A percentile compares a stretch with the other conserved stretches of the same genome.
Conservation (phyloP, 2,113 vertebrate species). For the Carassius auratus region DNA sequence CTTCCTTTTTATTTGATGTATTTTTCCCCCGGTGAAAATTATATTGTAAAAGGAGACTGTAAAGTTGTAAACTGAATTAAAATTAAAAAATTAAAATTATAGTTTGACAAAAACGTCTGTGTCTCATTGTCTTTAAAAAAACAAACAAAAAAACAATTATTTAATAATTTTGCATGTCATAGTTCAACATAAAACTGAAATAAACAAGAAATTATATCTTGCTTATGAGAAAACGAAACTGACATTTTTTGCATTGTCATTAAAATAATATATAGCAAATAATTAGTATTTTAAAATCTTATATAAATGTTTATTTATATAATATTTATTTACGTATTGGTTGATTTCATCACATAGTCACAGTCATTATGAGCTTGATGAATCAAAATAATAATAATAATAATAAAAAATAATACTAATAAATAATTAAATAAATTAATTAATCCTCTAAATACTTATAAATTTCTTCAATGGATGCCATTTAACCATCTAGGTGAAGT, state of each 20-base stretch:
- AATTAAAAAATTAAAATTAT: slow-evolving; percentile 35
- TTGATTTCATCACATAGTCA: not conserved
- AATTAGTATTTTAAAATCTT: too few relatives aligned
- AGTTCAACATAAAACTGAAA: too few relatives aligned
- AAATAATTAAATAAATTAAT: too few relatives aligned
- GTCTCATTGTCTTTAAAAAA: not conserved
- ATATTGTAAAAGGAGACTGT: slow-evolving; percentile 26
- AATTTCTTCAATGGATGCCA: not conserved
- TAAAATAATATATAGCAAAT: too few relatives aligned
- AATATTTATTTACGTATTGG: not conserved
- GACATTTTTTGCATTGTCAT: too few relatives aligned
- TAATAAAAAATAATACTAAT: too few relatives aligned
- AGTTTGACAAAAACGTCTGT: slow-evolving; percentile 34
- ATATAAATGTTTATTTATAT: not conserved
- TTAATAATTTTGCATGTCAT: too few relatives aligned
- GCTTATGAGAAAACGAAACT: too few relatives aligned
- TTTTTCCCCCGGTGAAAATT: slow-evolving; percentile 25
- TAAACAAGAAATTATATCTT: too few relatives aligned
- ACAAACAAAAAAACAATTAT: not conserved
- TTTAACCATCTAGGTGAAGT: not conserved
- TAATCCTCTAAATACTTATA: not conserved
- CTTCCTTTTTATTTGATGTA: slow-evolving; percentile 15
- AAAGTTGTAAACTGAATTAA: not conserved
- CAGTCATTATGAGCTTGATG: too few relatives aligned
- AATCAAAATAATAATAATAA: too few relatives aligned